phyloP scores from a whole-genome alignment of 2,113 vertebrate genomes.

The Callospermophilus lateralis region DNA sequence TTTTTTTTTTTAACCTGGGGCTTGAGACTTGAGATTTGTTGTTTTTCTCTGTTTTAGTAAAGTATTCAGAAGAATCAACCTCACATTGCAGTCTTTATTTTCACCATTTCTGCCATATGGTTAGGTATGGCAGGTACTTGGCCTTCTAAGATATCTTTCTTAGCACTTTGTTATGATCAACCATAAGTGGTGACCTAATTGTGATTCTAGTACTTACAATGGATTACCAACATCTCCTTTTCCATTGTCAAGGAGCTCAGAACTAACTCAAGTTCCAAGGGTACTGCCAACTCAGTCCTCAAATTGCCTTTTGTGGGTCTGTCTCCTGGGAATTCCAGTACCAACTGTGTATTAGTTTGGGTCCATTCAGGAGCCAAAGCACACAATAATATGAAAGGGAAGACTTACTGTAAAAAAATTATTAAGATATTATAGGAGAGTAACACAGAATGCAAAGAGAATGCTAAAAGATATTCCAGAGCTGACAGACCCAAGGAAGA shows the following conservation, averaged over 20 bases:
- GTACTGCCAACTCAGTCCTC: not conserved
- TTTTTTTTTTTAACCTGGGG: too few relatives aligned
- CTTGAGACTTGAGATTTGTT: not conserved
- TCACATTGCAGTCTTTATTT: not conserved
- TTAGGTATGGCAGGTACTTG: not conserved
- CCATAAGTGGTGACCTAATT: not conserved
- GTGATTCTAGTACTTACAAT: not conserved
- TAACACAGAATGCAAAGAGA: not conserved
- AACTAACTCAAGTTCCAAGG: not conserved
- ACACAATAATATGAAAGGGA: not conserved
- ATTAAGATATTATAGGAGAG: not conserved
- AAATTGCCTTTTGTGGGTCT: not conserved
- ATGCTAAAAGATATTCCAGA: not conserved
- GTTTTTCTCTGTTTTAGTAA: not conserved
- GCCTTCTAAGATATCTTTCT: not conserved
- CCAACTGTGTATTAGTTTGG: not conserved
- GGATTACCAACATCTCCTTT: not conserved
- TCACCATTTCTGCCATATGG: not conserved
- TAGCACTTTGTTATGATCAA: not conserved
- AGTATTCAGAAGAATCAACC: not conserved
- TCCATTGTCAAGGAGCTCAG: not conserved
- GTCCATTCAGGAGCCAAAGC: not conserved
- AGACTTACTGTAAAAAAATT: slow-evolving; percentile 38
- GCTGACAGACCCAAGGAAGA: not conserved
- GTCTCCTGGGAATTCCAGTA: not conserved